Percentiles rank a stretch among this genome's conserved stretches.
phyloP scores from a whole-genome alignment of 2,888 invertebrate genomes.

The Agrilus mali region DNA sequence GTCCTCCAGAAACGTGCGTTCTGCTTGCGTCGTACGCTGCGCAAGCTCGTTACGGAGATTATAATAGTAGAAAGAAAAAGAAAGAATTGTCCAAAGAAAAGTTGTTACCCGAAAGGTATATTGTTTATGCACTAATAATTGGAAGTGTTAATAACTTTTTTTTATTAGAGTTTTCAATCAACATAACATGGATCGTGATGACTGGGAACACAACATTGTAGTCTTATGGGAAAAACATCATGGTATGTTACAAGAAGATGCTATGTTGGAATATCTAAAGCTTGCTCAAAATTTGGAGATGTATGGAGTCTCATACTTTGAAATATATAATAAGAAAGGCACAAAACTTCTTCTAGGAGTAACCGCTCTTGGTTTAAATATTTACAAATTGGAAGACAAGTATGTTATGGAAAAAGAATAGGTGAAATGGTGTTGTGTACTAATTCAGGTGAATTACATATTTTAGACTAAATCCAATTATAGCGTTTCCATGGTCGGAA shows the following conservation, averaged over 20 bases:
- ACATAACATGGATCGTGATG: slow-evolving; percentile 90
- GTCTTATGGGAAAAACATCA: slow-evolving; percentile 96
- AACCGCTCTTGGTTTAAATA: slow-evolving; percentile 92
- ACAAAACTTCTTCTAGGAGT: slow-evolving; percentile 95
- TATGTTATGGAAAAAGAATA: slow-evolving; percentile 30
- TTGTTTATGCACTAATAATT: neutral
- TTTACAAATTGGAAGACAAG: slow-evolving; percentile 96
- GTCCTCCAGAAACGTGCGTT: slow-evolving; percentile 96
- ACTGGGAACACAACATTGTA: slow-evolving; percentile 94
- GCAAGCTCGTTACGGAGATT: slow-evolving; percentile 95
- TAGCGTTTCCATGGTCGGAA: slow-evolving; percentile 99
- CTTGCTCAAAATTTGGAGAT: slow-evolving; percentile 94
- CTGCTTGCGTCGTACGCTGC: slow-evolving; percentile 94
- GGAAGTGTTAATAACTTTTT: neutral
- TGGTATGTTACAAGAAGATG: slow-evolving; percentile 84
- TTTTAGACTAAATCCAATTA: slow-evolving; percentile 83
- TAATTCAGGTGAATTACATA: slow-evolving; percentile 6
- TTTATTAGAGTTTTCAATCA: slow-evolving; percentile 73
- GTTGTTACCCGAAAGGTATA: slow-evolving; percentile 73
- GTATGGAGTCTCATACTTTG: slow-evolving; percentile 98
- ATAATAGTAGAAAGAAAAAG: slow-evolving; percentile 64
- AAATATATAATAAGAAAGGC: slow-evolving; percentile 97
- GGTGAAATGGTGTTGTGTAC: neutral
- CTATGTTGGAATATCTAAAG: slow-evolving; percentile 98
- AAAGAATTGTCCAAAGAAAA: slow-evolving; percentile 79